These are phyloP conservation scores for Auanema sp. DNA, from an alignment of 2,888 invertebrate species.

Conservation along the genomic window DNA sequence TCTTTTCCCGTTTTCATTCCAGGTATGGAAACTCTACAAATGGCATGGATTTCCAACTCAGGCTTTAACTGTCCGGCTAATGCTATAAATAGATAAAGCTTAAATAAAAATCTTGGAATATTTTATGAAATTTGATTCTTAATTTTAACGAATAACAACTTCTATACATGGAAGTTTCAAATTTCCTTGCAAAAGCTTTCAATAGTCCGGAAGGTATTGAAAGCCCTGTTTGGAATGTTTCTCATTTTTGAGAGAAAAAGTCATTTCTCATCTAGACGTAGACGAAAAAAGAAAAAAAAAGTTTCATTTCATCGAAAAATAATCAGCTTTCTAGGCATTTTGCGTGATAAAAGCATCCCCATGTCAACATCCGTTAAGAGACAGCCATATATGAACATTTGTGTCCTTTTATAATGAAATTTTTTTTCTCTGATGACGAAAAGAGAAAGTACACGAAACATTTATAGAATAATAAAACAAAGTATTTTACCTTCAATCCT, in stretches of 20 bases:
- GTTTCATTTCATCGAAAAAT: constrained; percentile 1
- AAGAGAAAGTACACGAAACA: no score
- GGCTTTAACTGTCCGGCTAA: constrained; percentile 64
- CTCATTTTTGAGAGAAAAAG: no score
- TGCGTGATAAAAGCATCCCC: no score
- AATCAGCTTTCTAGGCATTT: not conserved
- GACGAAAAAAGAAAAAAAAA: not conserved
- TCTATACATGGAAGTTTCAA: constrained; percentile 3
- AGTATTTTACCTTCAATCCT: constrained; percentile 55
- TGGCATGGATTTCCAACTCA: constrained; percentile 64
- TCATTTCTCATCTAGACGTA: not conserved
- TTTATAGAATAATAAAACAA: no score
- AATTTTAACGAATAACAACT: constrained; percentile 3
- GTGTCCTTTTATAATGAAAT: no score
- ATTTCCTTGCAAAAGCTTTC: not conserved
- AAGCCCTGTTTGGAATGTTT: no score
- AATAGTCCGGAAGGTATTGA: no score
- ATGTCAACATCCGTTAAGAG: no score
- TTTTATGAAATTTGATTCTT: constrained; percentile 6
- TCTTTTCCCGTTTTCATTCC: constrained; percentile 67
- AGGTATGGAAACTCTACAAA: constrained; percentile 65
- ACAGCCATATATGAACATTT: no score
- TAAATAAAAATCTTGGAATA: constrained; percentile 6
- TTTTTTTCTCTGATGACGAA: no score
- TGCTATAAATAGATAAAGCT: constrained; percentile 31